A percentile compares a stretch with the other conserved stretches of the same genome.
phyloP scores from a whole-genome alignment of 2,113 vertebrate genomes.

The Proterorhinus semilunaris region DNA sequence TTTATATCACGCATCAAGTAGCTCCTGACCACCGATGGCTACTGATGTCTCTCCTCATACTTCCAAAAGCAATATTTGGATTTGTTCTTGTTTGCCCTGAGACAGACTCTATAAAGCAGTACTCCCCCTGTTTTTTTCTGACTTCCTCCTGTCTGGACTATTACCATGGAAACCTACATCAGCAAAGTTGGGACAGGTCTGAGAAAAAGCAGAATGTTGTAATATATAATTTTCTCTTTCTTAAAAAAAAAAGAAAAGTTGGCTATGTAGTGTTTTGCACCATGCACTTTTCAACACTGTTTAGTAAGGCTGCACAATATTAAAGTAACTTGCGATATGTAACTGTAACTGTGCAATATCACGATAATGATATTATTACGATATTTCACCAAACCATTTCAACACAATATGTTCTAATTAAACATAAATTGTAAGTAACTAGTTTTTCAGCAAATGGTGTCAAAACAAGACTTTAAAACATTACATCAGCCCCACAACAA shows the following conservation, averaged over 20 bases:
- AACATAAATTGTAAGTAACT: too few relatives aligned
- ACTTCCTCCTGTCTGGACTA: slow-evolving; percentile 49
- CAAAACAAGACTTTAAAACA: too few relatives aligned
- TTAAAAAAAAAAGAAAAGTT: too few relatives aligned
- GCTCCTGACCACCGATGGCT: background rate
- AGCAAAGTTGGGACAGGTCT: slow-evolving; percentile 55
- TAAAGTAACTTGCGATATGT: too few relatives aligned
- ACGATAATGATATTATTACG: too few relatives aligned
- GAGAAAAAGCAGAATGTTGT: slow-evolving; percentile 26
- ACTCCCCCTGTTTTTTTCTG: slow-evolving; percentile 20
- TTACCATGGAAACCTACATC: slow-evolving; percentile 32
- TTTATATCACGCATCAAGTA: slow-evolving; percentile 5
- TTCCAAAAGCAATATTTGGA: background rate
- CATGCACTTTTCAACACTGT: slow-evolving; percentile 48
- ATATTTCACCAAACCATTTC: too few relatives aligned
- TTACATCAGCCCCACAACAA: too few relatives aligned
- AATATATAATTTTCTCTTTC: background rate
- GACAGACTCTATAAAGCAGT: slow-evolving; percentile 39
- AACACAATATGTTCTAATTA: too few relatives aligned
- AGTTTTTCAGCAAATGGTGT: too few relatives aligned
- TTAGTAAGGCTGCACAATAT: slow-evolving; percentile 1
- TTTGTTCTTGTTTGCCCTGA: slow-evolving; percentile 21
- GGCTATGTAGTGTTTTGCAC: too few relatives aligned
- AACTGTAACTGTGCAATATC: too few relatives aligned
- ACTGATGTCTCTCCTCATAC: background rate